Evolutionary conservation across 2,888 invertebrate genomes (phyloP), one percentile per base, ranked within the genome.

Genomic region (Exocentrus adspersus): DNA sequence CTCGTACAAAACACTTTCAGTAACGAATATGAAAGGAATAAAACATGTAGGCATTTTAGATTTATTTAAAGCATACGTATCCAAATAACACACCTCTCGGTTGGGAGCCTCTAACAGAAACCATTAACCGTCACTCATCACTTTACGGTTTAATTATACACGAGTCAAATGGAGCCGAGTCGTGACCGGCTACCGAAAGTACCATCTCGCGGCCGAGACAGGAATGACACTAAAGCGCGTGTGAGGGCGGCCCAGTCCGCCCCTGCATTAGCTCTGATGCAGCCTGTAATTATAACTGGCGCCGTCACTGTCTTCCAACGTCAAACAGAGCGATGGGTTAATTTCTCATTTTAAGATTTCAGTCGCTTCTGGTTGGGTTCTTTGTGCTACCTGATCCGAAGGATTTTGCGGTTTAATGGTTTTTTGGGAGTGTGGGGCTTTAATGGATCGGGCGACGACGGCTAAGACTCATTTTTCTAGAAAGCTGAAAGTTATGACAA

Each of bases 261-360:
- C 77, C 73, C 75, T 77, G 77, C 77, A 77, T 77, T 77, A 77
- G 74, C 70, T 62, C 50, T 61, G 62, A 68, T 64, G 56, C 65
- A 69, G 66, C 69, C 72, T 75, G 64, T 77, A 76, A 77, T 77
- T 77, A 77, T 63, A 64, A 64, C 62, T 73, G 73, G 75, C 74
- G 73, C 75, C 77, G 77, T 68, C 73, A 72, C 75, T 75, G 75
- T 64, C 69, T 67, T 61, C 60, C 9, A 54, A 63, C 64, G 67
- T 70, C 70, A 70, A 68, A 68, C 62, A 64, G 57, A 65, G 50
- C 66, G 70, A 70, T 64, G 68, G 61, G 66, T 70, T 67, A 67
- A 67, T 67, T 63, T 60, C 66, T 69, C 58, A 32, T 64, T 57
- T 57, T 19, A n/a, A 28, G 20, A 19, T 20, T 46, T 50, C 43